Conservation (phyloP, 64 coral and sea anemone species). For the Cladopsammia gracilis region DNA sequence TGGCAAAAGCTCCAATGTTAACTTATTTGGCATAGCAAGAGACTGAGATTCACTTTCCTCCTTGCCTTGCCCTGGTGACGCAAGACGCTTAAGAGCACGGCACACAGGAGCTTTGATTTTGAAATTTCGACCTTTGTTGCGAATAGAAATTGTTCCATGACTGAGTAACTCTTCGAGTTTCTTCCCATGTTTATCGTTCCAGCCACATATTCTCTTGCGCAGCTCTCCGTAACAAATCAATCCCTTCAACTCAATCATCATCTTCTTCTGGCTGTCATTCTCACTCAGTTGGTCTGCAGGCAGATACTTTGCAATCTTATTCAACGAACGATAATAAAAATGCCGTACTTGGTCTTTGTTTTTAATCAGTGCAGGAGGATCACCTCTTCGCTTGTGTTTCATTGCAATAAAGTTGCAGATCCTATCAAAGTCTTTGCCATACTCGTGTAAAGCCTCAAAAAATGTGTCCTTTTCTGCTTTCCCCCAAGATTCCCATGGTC, state of each 20-base stretch:
- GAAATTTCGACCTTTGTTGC: conserved; percentile 81
- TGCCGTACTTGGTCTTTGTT: conserved; percentile 99
- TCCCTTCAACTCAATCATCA: conserved; percentile 79
- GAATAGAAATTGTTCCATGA: conserved; percentile 84
- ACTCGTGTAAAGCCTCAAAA: conserved; percentile 94
- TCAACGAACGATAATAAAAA: conserved; percentile 98
- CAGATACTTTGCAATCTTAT: conserved; percentile 96
- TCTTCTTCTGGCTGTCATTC: conserved; percentile 90
- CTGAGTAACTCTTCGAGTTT: conserved; percentile 90
- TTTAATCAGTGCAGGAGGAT: conserved; percentile 75
- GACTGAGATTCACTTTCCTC: conserved; percentile 65
- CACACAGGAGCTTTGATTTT: conserved; percentile 83
- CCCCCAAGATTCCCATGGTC: conserved; percentile 98
- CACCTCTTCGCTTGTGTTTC: conserved; percentile 89
- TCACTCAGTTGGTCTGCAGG: conserved; percentile 84
- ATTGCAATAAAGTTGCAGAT: conserved; percentile 81
- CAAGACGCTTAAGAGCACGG: conserved; percentile 77
- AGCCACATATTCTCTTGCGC: conserved; percentile 86
- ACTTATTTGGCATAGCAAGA: conserved; percentile 86
- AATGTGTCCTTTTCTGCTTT: conserved; percentile 93
- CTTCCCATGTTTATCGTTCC: conserved; percentile 93
- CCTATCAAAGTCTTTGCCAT: conserved; percentile 99
- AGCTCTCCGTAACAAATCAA: conserved; percentile 98
- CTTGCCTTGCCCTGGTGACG: conserved; percentile 16
- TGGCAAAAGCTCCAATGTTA: conserved; percentile 86